These are phyloP conservation scores for Chloroclysta siterata DNA, from an alignment of 2,888 invertebrate species.

Conservation along the genomic window DNA sequence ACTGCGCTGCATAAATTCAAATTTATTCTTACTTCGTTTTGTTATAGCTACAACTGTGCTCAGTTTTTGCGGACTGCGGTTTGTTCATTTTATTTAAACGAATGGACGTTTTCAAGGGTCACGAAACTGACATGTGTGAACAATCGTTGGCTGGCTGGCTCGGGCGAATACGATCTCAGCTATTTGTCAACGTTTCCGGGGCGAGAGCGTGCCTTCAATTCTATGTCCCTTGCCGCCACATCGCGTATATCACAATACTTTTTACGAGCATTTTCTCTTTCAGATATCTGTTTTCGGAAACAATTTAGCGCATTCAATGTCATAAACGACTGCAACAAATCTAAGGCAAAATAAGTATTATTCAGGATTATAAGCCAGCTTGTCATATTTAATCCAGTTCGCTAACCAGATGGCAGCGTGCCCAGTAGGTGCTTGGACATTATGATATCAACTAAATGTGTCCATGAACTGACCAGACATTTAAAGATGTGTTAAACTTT, in stretches of 20 bases:
- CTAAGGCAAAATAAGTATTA: neutral
- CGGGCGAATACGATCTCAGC: constrained; percentile 51
- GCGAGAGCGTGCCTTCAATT: constrained; percentile 45
- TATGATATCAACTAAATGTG: constrained; percentile 11
- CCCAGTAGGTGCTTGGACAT: constrained; percentile 1
- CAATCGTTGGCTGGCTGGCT: constrained; percentile 42
- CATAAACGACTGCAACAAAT: too few species aligned
- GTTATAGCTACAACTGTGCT: constrained; percentile 4
- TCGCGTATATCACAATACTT: constrained; percentile 50
- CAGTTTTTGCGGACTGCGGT: constrained; percentile 21
- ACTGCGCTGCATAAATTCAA: constrained; percentile 21
- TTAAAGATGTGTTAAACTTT: constrained; percentile 11
- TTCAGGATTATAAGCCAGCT: neutral
- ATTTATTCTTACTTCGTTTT: constrained; percentile 12
- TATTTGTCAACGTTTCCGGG: constrained; percentile 67
- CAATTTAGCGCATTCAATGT: neutral
- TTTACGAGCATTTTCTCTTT: constrained; percentile 10
- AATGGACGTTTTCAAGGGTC: constrained; percentile 19
- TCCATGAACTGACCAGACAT: constrained; percentile 1
- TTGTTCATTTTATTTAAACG: constrained; percentile 21
- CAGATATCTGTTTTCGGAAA: constrained; percentile 1
- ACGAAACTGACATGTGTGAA: constrained; percentile 41
- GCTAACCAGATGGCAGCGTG: constrained; percentile 7
- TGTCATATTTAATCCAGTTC: neutral
- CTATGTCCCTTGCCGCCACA: constrained; percentile 41